Percentiles rank a stretch among this genome's conserved stretches.
phyloP scores from a whole-genome alignment of 1,140 invertebrate genomes.

The Tetranychus cinnabarinus region DNA sequence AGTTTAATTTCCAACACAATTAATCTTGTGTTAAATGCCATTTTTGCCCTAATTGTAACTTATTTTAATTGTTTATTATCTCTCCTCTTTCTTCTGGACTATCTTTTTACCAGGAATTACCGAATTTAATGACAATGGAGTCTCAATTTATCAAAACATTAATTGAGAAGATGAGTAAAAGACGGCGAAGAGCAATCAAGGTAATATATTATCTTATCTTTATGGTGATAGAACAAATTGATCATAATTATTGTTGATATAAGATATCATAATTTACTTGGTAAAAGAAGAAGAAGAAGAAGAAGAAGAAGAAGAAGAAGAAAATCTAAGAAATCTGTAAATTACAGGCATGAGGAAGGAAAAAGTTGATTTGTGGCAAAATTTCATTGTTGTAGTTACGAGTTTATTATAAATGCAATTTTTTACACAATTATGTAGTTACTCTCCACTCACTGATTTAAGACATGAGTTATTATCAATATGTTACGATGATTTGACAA shows the following conservation, averaged over 20 bases:
- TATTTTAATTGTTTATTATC: not conserved
- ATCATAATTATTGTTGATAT: not conserved
- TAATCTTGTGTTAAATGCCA: not conserved
- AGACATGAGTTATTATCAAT: too few relatives aligned
- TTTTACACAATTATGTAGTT: too few relatives aligned
- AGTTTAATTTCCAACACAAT: not conserved
- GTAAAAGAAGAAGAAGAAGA: not conserved
- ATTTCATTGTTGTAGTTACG: not conserved
- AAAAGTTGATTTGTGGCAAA: too few relatives aligned
- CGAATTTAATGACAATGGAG: constrained; percentile 8
- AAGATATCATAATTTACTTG: not conserved
- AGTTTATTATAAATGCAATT: too few relatives aligned
- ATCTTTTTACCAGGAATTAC: constrained; percentile 4
- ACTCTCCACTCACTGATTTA: too few relatives aligned
- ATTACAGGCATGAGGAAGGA: too few relatives aligned
- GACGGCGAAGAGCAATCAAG: constrained; percentile 3
- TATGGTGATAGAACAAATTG: not conserved
- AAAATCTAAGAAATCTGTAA: too few relatives aligned
- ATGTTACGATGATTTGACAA: too few relatives aligned
- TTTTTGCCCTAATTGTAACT: not conserved
- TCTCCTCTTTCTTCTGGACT: too few relatives aligned
- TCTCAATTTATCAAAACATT: constrained; percentile 8
- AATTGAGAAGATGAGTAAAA: constrained; percentile 4
- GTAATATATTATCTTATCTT: not conserved
- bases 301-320: too few relatives aligned